Evolutionary conservation across 2,113 vertebrate genomes (phyloP).

Genomic region (Abramis brama): DNA sequence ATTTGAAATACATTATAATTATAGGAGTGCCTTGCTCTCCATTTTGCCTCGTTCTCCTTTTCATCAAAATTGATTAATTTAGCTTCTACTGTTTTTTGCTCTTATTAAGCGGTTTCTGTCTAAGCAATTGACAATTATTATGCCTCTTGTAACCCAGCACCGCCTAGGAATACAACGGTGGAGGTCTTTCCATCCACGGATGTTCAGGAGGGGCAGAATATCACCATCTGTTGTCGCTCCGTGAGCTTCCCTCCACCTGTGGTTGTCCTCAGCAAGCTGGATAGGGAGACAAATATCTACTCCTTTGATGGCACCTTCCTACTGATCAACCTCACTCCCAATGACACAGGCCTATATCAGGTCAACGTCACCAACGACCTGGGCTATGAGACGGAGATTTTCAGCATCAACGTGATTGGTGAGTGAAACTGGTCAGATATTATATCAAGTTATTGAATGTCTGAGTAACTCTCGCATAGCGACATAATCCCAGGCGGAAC

Average conservation of each 20-base stretch:
- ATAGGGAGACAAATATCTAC: slow-evolving; percentile 56
- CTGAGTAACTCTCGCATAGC: not conserved
- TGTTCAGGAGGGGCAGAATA: slow-evolving; percentile 74
- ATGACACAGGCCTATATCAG: slow-evolving; percentile 73
- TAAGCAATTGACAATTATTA: not conserved
- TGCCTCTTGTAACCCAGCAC: slow-evolving; percentile 59
- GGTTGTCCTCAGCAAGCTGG: slow-evolving; percentile 68
- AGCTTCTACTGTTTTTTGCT: not conserved
- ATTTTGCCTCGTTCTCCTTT: slow-evolving; percentile 15
- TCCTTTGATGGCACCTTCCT: slow-evolving; percentile 70
- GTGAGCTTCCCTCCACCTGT: slow-evolving; percentile 69
- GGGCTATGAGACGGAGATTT: slow-evolving; percentile 67
- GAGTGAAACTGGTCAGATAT: slow-evolving; percentile 35
- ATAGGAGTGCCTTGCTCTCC: slow-evolving; percentile 1
- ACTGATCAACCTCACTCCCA: slow-evolving; percentile 68
- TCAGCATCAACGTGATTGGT: slow-evolving; percentile 74
- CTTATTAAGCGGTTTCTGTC: not conserved
- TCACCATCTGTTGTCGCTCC: slow-evolving; percentile 71
- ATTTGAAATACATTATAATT: not conserved
- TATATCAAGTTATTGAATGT: not conserved
- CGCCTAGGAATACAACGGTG: slow-evolving; percentile 74
- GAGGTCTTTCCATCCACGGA: slow-evolving; percentile 65
- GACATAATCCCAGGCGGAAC: not conserved
- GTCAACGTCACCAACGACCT: slow-evolving; percentile 75
- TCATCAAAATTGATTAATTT: not conserved